These are phyloP conservation scores for Enteromius treurensis DNA, from an alignment of 2,797 vertebrate species.

Conservation along the genomic window DNA sequence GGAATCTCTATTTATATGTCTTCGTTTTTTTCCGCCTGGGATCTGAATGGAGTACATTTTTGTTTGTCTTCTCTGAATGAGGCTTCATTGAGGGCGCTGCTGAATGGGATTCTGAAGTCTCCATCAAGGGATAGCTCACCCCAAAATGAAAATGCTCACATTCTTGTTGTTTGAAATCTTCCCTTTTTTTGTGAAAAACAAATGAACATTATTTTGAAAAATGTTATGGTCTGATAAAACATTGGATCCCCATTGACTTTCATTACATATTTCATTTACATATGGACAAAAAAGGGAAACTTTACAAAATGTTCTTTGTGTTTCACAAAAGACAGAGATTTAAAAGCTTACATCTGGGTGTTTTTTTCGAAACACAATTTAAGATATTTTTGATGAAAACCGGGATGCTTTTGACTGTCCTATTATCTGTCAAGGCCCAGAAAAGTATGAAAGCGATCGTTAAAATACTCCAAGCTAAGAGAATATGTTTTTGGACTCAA, in stretches of 20 bases:
- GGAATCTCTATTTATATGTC: slow-evolving; percentile 64
- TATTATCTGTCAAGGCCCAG: too few species aligned
- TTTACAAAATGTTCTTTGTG: neutral
- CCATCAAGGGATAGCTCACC: neutral
- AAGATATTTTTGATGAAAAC: too few species aligned
- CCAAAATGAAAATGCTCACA: neutral
- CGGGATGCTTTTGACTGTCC: too few species aligned
- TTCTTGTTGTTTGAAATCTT: neutral
- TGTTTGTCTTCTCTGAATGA: slow-evolving; percentile 24
- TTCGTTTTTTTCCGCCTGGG: slow-evolving; percentile 47
- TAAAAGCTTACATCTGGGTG: neutral
- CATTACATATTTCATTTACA: neutral
- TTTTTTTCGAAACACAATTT: too few species aligned
- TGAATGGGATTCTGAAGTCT: slow-evolving; percentile 12
- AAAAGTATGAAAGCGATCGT: too few species aligned
- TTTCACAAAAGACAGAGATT: neutral
- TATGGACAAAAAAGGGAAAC: neutral
- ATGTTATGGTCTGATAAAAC: neutral
- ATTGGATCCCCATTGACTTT: neutral
- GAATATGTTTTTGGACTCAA: too few species aligned
- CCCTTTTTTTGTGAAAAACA: neutral
- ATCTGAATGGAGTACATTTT: slow-evolving; percentile 33
- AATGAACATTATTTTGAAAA: neutral
- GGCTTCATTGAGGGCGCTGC: neutral
- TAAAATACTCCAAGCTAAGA: too few species aligned